Percentiles rank a stretch among this genome's conserved stretches.
Evolutionary conservation across 2,797 vertebrate genomes (phyloP).

Genomic region (Yasuhikotakia modesta): DNA sequence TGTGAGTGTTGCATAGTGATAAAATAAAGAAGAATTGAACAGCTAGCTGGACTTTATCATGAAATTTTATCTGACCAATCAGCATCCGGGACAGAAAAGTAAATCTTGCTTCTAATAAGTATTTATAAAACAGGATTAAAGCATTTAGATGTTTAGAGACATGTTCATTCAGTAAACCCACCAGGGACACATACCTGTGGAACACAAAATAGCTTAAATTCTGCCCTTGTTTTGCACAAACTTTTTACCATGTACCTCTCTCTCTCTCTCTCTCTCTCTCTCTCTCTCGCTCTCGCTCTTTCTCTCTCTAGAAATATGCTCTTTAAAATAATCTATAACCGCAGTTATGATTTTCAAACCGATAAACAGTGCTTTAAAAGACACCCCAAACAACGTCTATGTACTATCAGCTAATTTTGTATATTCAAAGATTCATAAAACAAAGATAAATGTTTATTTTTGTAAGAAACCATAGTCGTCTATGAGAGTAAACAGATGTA

Average conservation of each 20-base stretch:
- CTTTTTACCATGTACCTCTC: conserved; percentile 9
- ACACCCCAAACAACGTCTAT: conserved; percentile 53
- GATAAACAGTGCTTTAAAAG: conserved; percentile 4
- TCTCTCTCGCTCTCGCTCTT: background rate
- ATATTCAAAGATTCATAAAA: conserved; percentile 75
- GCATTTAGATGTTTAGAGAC: background rate
- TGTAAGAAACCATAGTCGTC: conserved; percentile 75
- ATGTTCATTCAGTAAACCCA: conserved; percentile 1
- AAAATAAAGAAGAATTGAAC: background rate
- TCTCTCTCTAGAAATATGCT: conserved; percentile 4
- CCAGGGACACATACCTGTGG: background rate
- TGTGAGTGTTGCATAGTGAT: background rate
- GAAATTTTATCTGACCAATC: no score
- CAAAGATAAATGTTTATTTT: conserved; percentile 77
- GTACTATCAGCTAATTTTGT: conserved; percentile 69
- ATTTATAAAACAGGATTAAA: conserved; percentile 1
- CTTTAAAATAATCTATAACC: conserved; percentile 16
- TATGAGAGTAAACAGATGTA: conserved; percentile 64
- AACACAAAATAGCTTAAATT: conserved; percentile 14
- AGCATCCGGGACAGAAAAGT: background rate
- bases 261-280: background rate
- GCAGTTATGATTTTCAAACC: background rate
- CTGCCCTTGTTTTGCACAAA: conserved; percentile 24
- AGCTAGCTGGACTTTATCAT: no score
- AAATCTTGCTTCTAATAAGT: conserved; percentile 21